These are phyloP conservation scores for Patella caerulea DNA, from an alignment of 2,888 invertebrate species.

Conservation along the genomic window DNA sequence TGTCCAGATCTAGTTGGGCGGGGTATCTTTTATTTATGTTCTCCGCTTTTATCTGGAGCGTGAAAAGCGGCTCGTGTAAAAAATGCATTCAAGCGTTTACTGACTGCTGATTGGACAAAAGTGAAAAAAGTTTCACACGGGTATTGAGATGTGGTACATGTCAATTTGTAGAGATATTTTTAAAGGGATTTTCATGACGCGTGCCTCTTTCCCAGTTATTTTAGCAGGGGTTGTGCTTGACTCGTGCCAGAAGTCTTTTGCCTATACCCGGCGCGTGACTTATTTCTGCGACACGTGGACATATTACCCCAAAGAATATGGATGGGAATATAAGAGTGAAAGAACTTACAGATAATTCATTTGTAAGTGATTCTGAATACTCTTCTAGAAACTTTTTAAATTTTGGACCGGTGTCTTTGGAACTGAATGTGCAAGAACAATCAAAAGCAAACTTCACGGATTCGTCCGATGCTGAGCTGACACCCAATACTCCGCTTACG, in stretches of 20 bases:
- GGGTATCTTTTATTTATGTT: background rate
- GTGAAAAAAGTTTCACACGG: background rate
- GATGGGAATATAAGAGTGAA: too few species aligned
- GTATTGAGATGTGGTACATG: background rate
- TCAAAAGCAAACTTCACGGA: too few species aligned
- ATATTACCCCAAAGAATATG: too few species aligned
- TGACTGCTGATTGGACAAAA: background rate
- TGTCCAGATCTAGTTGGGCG: background rate
- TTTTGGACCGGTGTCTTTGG: too few species aligned
- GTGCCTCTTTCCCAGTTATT: too few species aligned
- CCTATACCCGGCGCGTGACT: background rate
- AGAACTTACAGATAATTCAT: too few species aligned
- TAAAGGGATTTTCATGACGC: too few species aligned
- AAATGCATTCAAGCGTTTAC: background rate
- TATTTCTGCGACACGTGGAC: background rate
- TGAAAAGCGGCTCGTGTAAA: conserved; percentile 3
- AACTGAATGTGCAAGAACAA: too few species aligned
- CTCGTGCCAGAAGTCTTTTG: background rate
- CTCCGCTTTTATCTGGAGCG: conserved; percentile 2
- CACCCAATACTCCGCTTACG: background rate
- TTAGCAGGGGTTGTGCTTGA: background rate
- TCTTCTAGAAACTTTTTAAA: too few species aligned
- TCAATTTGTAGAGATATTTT: too few species aligned
- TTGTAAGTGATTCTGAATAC: too few species aligned
- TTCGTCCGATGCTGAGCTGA: too few species aligned